These are phyloP conservation scores for Embiotoca jacksoni DNA, from an alignment of 2,113 vertebrate species.

Conservation along the genomic window DNA sequence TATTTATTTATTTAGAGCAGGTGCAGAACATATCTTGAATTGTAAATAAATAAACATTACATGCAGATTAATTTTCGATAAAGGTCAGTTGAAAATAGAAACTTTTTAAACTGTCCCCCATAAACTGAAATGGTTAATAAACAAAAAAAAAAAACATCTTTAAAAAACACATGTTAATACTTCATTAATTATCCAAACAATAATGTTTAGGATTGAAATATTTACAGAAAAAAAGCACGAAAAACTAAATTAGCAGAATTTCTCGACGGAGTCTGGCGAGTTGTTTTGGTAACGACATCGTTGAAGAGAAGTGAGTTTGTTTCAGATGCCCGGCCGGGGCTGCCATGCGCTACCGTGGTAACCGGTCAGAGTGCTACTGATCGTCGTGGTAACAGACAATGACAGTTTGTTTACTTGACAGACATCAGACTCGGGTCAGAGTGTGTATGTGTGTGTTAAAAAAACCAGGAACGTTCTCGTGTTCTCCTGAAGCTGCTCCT, in stretches of 20 bases:
- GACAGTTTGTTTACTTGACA: slow-evolving; percentile 64
- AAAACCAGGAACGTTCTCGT: too few species aligned
- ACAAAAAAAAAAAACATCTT: too few species aligned
- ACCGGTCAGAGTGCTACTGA: slow-evolving; percentile 21
- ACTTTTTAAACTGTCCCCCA: too few species aligned
- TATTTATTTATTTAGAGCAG: too few species aligned
- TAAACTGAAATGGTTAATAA: too few species aligned
- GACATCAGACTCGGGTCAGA: slow-evolving; percentile 35
- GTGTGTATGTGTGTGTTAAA: slow-evolving; percentile 7
- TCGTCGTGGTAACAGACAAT: slow-evolving; percentile 54
- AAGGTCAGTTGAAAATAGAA: too few species aligned
- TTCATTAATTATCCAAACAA: too few species aligned
- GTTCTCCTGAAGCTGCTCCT: neutral
- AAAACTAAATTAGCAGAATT: neutral
- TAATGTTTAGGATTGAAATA: neutral
- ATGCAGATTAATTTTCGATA: too few species aligned
- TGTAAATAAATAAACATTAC: too few species aligned
- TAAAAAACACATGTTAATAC: too few species aligned
- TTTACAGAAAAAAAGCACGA: neutral
- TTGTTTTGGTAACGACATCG: too few species aligned
- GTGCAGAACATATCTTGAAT: too few species aligned
- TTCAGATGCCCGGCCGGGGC: neutral
- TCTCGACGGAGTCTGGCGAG: neutral
- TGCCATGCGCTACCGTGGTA: slow-evolving; percentile 45
- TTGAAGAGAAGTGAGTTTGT: neutral